Evolutionary conservation across 2,797 vertebrate species (phyloP).

Genomic region (Gephyroberyx darwinii): DNA sequence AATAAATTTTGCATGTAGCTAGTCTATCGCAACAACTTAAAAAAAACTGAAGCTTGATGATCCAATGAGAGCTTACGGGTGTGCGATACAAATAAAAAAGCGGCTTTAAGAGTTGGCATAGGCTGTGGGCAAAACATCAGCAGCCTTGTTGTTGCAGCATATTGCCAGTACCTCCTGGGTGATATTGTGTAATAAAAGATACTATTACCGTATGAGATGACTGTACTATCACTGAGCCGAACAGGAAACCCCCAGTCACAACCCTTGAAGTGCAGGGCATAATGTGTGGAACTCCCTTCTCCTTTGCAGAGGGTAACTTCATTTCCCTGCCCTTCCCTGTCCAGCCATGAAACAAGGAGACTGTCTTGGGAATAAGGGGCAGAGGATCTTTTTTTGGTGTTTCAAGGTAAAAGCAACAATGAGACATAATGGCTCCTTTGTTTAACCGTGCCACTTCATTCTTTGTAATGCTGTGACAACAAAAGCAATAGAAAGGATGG

Average conservation of each 20-base stretch:
- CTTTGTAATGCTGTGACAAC: slow-evolving; percentile 36
- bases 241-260: slow-evolving; percentile 66
- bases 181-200: slow-evolving; percentile 42
- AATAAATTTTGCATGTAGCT: no score
- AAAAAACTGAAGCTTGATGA: background rate
- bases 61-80: background rate
- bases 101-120: background rate
- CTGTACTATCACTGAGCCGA: slow-evolving; percentile 33
- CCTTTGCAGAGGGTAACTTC: slow-evolving; percentile 46
- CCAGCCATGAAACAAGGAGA: slow-evolving; percentile 33
- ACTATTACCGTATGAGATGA: slow-evolving; percentile 47
- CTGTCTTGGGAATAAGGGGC: slow-evolving; percentile 35
- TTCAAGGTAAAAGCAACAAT: slow-evolving; percentile 71
- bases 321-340: slow-evolving; percentile 51
- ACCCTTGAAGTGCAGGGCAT: slow-evolving; percentile 61
- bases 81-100: background rate
- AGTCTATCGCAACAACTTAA: no score
- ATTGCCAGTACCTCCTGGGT: slow-evolving; percentile 7
- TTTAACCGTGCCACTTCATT: slow-evolving; percentile 48
- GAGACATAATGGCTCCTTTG: slow-evolving; percentile 31
- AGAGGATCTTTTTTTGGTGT: slow-evolving; percentile 58
- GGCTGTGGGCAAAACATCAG: slow-evolving; percentile 1
- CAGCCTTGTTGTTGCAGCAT: slow-evolving; percentile 11
- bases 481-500: slow-evolving; percentile 46
- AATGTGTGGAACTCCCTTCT: slow-evolving; percentile 79